Percentiles rank a stretch among this genome's conserved stretches.
These are phyloP conservation scores for Okamejei kenojei DNA, from an alignment of 2,797 vertebrate species.

Conservation along the genomic window DNA sequence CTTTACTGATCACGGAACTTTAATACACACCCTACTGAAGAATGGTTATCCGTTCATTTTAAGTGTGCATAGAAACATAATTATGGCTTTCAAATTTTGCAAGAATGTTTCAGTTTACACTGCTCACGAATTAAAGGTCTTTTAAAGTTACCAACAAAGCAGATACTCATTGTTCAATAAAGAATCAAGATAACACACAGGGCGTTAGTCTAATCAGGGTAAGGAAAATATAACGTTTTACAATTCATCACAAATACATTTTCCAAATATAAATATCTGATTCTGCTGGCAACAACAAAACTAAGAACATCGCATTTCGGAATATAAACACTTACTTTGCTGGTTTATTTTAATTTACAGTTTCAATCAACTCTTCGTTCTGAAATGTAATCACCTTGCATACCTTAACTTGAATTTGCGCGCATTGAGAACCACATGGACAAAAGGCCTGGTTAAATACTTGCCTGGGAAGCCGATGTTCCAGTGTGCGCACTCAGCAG, in stretches of 20 bases:
- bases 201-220: neutral
- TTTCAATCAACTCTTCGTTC: too few relatives aligned
- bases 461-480: neutral
- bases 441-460: neutral
- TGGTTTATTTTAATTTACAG: neutral
- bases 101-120: neutral
- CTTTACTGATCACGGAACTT: neutral
- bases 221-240: neutral
- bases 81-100: neutral
- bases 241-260: neutral
- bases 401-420: neutral
- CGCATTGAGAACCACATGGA: neutral
- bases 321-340: neutral
- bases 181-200: neutral
- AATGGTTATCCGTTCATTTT: neutral
- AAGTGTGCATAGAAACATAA: neutral
- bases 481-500: neutral
- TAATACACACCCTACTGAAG: neutral
- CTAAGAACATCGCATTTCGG: neutral
- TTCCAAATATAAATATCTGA: neutral
- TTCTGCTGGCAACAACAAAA: neutral
- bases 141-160: neutral
- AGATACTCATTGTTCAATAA: neutral
- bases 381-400: too few relatives aligned
- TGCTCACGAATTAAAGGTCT: neutral